Evolutionary conservation across 1,140 invertebrate species (phyloP), one percentile per base, ranked within the genome.

Genomic region (Leucophenga varia): DNA sequence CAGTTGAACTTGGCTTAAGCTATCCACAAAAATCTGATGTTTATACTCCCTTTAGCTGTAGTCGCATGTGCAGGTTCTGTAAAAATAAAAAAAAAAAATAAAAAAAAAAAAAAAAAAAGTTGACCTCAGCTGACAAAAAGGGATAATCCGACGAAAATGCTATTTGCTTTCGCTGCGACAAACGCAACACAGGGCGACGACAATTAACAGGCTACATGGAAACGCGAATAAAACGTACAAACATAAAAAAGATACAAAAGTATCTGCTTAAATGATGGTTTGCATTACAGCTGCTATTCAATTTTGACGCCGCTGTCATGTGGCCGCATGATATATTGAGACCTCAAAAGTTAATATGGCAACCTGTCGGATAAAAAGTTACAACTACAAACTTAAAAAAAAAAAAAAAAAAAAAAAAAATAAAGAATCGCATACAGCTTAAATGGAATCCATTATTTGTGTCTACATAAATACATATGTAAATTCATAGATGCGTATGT

Each of bases 121-220:
- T 47, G 56, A 70, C 54, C 61, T 60, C 61, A 70, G 59, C 65
- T 64, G 65, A 70, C 54, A 55, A 39, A 52, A 52, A 57, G 34
- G 52, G 61, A 69, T 69, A 52, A 69, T 69, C 65, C 56, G 39
- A 43, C 43, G 31, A 41, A 47, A 57, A 65, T 70, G 61, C 53
- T 61, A 47, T 57, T 45, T 55, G 55, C 51, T 50, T 49, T 17
- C 43, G 34, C 31, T 45, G 35, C 36, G 25, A 47, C 35, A 28
- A 13, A 19, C 19, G 21, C 12, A n/a, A 30, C 28, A 30, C 28
- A 30, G 28, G n/a, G 12, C 28, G 28, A 7, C 7, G 28, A 8
- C 28, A 30, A 30, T 12, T 12, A 7, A 7, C 28, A 7, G 28
- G 28, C 7, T 12, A 30, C 12, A 12, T 7, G 28, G 28, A 30